These are phyloP conservation scores for Caenorhabditis japonica DNA, from an alignment of 2,888 invertebrate genomes.

Conservation along the genomic window DNA sequence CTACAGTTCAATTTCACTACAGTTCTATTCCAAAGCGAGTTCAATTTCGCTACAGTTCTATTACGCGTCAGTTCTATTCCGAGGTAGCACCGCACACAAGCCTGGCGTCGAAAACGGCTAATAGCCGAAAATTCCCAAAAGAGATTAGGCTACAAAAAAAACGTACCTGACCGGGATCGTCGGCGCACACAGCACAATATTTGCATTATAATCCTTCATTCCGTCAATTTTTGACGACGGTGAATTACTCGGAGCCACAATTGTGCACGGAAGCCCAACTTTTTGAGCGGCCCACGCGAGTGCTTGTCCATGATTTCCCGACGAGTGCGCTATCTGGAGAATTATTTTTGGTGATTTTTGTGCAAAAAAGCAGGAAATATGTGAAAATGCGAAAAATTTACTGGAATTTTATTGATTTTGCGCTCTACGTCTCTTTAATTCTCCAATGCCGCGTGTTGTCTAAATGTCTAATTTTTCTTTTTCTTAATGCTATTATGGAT, in stretches of 20 bases:
- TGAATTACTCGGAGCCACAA: constrained; percentile 79
- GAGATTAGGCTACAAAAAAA: not conserved
- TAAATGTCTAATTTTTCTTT: no score
- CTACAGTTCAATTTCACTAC: no score
- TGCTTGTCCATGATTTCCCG: constrained; percentile 80
- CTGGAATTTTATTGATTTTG: constrained; percentile 1
- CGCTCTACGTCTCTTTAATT: no score
- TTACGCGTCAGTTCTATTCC: no score
- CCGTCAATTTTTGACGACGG: constrained; percentile 78
- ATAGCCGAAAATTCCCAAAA: constrained; percentile 4
- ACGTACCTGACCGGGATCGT: constrained; percentile 74
- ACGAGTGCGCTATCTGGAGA: constrained; percentile 79
- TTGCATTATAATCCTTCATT: constrained; percentile 78
- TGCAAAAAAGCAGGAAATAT: no score
- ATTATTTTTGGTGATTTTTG: no score
- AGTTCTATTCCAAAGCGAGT: no score
- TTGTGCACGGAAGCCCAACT: constrained; percentile 78
- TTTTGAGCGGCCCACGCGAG: constrained; percentile 77
- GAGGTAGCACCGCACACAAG: no score
- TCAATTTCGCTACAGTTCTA: no score
- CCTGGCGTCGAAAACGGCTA: no score
- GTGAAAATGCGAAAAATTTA: not conserved
- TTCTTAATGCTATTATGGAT: no score
- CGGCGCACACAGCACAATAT: constrained; percentile 78
- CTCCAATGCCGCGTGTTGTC: no score